A percentile compares a stretch with the other conserved stretches of the same genome.
Conservation (phyloP, 2,888 invertebrate species). For the Cremastinae sp. region DNA sequence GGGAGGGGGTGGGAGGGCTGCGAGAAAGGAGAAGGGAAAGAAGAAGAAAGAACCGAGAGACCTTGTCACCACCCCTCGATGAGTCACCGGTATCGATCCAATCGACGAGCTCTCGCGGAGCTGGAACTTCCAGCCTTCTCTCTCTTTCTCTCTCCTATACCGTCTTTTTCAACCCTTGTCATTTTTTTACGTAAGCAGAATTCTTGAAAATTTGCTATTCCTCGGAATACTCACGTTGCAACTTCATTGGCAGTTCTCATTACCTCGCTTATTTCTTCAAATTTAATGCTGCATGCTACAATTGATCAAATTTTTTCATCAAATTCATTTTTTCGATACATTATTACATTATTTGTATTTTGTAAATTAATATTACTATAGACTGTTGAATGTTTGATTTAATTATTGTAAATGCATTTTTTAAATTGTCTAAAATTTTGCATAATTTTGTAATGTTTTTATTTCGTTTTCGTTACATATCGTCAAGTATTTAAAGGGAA, state of each 20-base stretch:
- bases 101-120: conserved; percentile 62
- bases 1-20: conserved; percentile 14
- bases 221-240: conserved; percentile 12
- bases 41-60: conserved; percentile 63
- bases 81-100: conserved; percentile 78
- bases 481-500: too few species aligned
- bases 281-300: too few species aligned
- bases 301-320: too few species aligned
- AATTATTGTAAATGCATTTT: too few species aligned
- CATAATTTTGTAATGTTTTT: too few species aligned
- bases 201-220: conserved; percentile 67
- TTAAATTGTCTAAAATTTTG: too few species aligned
- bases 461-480: too few species aligned
- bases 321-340: too few species aligned
- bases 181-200: conserved; percentile 64
- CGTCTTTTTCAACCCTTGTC: conserved; percentile 37
- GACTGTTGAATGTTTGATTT: too few species aligned
- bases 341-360: too few species aligned
- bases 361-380: too few species aligned
- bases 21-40: conserved; percentile 30
- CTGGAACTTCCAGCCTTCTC: conserved; percentile 60
- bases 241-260: conserved; percentile 25
- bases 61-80: conserved; percentile 76
- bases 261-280: too few species aligned
- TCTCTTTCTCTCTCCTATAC: conserved; percentile 21